Percentiles rank a stretch among this genome's conserved stretches.
Evolutionary conservation across 2,113 vertebrate genomes (phyloP).

Genomic region (Uropsilus gracilis): DNA sequence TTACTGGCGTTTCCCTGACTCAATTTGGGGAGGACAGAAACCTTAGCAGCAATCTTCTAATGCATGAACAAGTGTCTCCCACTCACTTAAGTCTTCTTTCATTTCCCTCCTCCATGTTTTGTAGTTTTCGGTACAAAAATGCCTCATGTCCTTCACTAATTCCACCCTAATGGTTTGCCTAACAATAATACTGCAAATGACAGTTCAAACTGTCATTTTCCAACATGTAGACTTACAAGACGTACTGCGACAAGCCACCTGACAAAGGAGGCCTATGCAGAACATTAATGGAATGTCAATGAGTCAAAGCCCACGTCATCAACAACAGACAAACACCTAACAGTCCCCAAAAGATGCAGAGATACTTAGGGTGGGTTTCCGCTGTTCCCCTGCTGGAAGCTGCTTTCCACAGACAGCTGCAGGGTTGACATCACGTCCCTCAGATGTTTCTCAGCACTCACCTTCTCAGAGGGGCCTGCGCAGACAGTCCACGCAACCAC

Average conservation of each 20-base stretch:
- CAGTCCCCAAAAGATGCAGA: background rate
- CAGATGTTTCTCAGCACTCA: background rate
- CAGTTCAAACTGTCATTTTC: background rate
- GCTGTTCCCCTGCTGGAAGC: background rate
- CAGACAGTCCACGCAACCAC: background rate
- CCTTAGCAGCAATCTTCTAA: background rate
- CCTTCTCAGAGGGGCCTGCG: background rate
- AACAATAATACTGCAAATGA: background rate
- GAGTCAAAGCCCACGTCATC: background rate
- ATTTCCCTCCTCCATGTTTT: background rate
- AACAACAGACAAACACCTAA: background rate
- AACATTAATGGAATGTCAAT: background rate
- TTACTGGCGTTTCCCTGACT: background rate
- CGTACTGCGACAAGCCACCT: too few relatives aligned
- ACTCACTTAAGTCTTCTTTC: background rate
- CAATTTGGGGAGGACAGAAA: background rate
- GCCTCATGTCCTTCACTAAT: background rate
- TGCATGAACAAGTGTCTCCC: background rate
- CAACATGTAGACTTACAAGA: background rate
- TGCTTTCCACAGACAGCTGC: background rate
- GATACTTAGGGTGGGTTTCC: background rate
- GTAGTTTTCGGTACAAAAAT: background rate
- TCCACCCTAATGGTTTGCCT: background rate
- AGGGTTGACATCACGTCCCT: background rate
- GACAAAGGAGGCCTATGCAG: background rate